Conservation (phyloP, 1,140 invertebrate species). For the Thaumatotibia leucotreta region DNA sequence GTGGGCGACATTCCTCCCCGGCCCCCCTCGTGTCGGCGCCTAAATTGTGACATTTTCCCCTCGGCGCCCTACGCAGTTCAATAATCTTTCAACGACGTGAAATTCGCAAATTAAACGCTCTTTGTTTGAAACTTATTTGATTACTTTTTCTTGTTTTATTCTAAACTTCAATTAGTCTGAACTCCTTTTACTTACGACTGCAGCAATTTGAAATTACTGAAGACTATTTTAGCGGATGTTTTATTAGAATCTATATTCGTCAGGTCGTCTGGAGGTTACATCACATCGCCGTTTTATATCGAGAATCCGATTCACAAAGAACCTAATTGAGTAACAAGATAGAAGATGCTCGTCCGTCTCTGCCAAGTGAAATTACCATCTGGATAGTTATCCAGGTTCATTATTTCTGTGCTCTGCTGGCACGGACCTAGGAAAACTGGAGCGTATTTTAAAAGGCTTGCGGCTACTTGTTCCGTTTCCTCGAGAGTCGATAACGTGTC, state of each 20-base stretch:
- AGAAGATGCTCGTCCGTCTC: not conserved
- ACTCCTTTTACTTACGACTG: not conserved
- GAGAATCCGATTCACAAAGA: not conserved
- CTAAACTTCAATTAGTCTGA: not conserved
- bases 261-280: conserved; percentile 10
- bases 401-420: not conserved
- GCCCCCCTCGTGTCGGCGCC: conserved; percentile 26
- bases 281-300: not conserved
- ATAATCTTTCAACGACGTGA: conserved; percentile 44
- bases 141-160: not conserved
- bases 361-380: not conserved
- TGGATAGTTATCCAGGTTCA: not conserved
- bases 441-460: not conserved
- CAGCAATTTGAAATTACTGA: not conserved
- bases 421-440: not conserved
- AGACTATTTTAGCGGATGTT: not conserved
- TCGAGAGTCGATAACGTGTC: conserved; percentile 45
- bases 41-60: conserved; percentile 63
- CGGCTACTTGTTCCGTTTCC: conserved; percentile 32
- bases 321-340: not conserved
- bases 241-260: not conserved
- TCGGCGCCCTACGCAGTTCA: conserved; percentile 49
- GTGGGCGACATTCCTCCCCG: conserved; percentile 25
- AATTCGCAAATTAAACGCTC: conserved; percentile 41
- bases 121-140: conserved; percentile 23